These are phyloP conservation scores for Semicossyphus pulcher DNA, from an alignment of 2,113 vertebrate genomes.

Conservation along the genomic window DNA sequence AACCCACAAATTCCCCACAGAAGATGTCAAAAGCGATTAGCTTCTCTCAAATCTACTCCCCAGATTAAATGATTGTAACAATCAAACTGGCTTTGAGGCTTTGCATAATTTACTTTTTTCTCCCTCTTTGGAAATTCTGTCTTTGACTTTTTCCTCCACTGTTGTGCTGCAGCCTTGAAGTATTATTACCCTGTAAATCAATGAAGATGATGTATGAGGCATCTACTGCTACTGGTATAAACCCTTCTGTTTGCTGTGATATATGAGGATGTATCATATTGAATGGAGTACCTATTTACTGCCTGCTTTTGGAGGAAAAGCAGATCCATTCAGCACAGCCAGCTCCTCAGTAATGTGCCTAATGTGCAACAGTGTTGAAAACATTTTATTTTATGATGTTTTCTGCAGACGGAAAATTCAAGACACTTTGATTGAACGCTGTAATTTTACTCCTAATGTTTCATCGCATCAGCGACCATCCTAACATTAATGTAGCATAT, in stretches of 20 bases:
- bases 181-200: conserved; percentile 79
- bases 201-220: conserved; percentile 76
- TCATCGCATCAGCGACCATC: conserved; percentile 25
- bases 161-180: conserved; percentile 67
- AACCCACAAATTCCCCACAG: conserved; percentile 40
- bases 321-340: conserved; percentile 20
- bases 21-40: conserved; percentile 74
- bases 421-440: conserved; percentile 37
- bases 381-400: conserved; percentile 26
- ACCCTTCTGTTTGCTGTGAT: conserved; percentile 67
- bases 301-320: conserved; percentile 38
- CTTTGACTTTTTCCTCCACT: conserved; percentile 58
- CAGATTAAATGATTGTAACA: conserved; percentile 76
- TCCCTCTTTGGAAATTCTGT: conserved; percentile 44
- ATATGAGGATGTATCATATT: conserved; percentile 67
- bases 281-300: conserved; percentile 63
- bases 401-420: background rate
- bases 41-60: conserved; percentile 67
- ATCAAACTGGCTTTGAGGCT: conserved; percentile 75
- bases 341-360: conserved; percentile 12
- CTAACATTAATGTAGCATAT: conserved; percentile 36
- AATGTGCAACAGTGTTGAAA: conserved; percentile 26
- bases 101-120: conserved; percentile 73
- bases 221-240: conserved; percentile 55
- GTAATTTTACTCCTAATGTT: conserved; percentile 25